Base-by-base conservation (phyloP, 2,888 invertebrate species). In the Emesis furor region DNA sequence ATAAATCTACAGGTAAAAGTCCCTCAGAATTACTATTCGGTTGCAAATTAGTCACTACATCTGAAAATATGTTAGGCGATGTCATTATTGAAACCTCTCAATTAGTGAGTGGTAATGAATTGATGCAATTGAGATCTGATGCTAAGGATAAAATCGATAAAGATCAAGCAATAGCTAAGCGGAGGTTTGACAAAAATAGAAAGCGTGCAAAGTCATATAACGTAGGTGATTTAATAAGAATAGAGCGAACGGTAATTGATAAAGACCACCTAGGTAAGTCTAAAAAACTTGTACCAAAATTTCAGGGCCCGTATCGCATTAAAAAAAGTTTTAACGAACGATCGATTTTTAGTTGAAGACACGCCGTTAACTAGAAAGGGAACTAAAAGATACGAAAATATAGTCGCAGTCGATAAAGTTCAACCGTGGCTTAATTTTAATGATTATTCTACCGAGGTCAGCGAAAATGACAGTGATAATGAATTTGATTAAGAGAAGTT, bases 241-340 rank as follows among this genome's bases (percentile, higher is more conserved):
- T 87, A 12, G 85, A 86, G 12, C 30, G 65, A 65, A 65, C 65
- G 3, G 32, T 65, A 3, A 30, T 30, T 65, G 65, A 65, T 65
- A 65, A 65, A 12, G 65, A 65, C 14, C 24, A 30, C 6, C 4
- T 62, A 10, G 87, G 86, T 6, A 67, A 84, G 42, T 85, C 86
- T 24, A 75, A 85, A 67, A 85, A 87, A 76, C 51, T 86, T 7
- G 81, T 83, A 0, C 46, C 69, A 10, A 88, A 84, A 73, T 85
- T 68, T 81, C 86, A 85, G 51, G 88, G 86, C 6, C 86, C 85
- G 7, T 83, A 87, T 67, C 79, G 86, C 6, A 79, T 88, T 46
- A 6, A 81, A 32, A 84, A 24, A 24, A 24, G 24, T 24, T 24
- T 24, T 24, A 24, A 24, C 24, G 24, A 24, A 24, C 24, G 39